phyloP scores from a whole-genome alignment of 2,797 vertebrate genomes.

The Euphonia xanthogaster region DNA sequence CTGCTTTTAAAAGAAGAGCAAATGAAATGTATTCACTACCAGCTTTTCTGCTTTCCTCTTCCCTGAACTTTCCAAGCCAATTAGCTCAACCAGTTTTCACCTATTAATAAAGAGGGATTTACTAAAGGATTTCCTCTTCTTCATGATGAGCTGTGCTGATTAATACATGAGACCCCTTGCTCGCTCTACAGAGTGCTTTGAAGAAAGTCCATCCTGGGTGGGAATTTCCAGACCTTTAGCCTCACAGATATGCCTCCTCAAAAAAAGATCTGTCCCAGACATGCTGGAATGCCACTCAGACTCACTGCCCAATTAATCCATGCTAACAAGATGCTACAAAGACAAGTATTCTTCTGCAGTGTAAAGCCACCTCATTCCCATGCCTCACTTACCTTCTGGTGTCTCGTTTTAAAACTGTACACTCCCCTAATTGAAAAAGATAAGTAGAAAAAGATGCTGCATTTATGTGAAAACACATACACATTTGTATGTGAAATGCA shows the following conservation, averaged over 20 bases:
- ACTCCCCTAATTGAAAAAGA: not conserved
- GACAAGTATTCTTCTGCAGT: not conserved
- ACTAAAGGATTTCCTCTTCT: conserved; percentile 27
- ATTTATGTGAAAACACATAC: not conserved
- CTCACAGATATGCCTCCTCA: conserved; percentile 5
- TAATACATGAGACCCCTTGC: conserved; percentile 6
- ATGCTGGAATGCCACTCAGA: conserved; percentile 8
- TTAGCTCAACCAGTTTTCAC: conserved; percentile 42
- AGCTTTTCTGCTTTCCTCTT: conserved; percentile 25
- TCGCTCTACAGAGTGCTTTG: not conserved
- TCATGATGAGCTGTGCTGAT: not conserved
- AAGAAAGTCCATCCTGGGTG: not conserved
- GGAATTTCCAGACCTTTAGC: conserved; percentile 39
- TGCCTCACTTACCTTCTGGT: conserved; percentile 29
- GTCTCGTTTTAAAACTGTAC: not conserved
- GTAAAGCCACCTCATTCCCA: conserved; percentile 6
- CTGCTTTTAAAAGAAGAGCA: conserved; percentile 24
- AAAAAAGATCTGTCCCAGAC: not conserved
- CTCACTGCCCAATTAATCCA: conserved; percentile 42
- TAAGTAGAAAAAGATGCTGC: not conserved
- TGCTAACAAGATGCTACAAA: conserved; percentile 45
- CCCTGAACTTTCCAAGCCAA: conserved; percentile 40
- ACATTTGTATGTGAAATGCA: not conserved
- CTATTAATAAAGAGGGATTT: conserved; percentile 19
- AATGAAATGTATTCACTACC: not conserved